phyloP scores from a whole-genome alignment of 2,113 vertebrate species.

The Eclectus roratus region DNA sequence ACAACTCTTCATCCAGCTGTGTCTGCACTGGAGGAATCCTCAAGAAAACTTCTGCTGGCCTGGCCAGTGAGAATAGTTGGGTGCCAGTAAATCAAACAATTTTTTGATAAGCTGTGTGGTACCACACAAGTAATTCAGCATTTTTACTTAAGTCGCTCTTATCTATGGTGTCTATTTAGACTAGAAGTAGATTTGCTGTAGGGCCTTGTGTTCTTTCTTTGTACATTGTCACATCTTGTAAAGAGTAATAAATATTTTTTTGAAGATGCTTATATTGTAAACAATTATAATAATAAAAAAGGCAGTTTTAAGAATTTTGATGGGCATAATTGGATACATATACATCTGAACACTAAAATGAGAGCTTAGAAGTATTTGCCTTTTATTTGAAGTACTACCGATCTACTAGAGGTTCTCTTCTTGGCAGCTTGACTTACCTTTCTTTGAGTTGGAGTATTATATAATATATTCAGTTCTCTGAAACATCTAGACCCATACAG shows the following conservation, averaged over 20 bases:
- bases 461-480: background rate
- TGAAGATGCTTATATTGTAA: background rate
- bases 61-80: background rate
- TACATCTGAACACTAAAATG: background rate
- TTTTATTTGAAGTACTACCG: background rate
- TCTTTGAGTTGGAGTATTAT: background rate
- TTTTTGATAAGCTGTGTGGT: background rate
- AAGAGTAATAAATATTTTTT: background rate
- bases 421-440: background rate
- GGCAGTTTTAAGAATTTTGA: background rate
- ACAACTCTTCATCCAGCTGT: background rate
- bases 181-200: background rate
- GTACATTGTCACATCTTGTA: background rate
- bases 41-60: background rate
- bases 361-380: background rate
- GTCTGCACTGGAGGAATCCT: background rate
- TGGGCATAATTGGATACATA: background rate
- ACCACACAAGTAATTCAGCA: background rate
- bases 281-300: background rate
- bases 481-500: background rate
- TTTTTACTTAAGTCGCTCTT: background rate
- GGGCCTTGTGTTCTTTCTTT: background rate
- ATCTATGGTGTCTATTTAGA: background rate
- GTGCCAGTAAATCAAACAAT: background rate
- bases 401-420: background rate